phyloP scores from a whole-genome alignment of 2,113 vertebrate genomes.

The Melanerpes aurifrons region DNA sequence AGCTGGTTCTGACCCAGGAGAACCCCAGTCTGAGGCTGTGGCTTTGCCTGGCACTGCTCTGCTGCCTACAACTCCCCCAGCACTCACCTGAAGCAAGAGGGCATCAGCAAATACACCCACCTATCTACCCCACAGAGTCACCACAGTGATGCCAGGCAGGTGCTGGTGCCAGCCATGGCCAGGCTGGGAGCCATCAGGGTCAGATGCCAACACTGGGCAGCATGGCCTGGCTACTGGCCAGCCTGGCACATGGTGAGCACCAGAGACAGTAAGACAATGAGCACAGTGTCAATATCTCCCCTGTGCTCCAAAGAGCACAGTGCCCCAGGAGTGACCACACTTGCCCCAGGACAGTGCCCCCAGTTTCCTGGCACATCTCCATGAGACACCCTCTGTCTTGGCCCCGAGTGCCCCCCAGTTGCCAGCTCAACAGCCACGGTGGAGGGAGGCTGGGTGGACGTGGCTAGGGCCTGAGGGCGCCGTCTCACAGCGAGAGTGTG shows the following conservation, averaged over 20 bases:
- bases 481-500: neutral
- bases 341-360: neutral
- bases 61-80: neutral
- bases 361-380: fast-evolving
- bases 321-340: fast-evolving
- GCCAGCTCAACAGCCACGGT: neutral
- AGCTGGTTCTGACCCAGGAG: neutral
- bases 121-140: neutral
- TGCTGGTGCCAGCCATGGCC: neutral
- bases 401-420: fast-evolving
- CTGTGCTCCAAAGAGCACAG: neutral
- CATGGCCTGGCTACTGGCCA: neutral
- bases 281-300: fast-evolving
- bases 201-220: neutral
- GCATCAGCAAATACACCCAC: fast-evolving
- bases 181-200: neutral
- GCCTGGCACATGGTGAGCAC: neutral
- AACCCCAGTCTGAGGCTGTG: neutral
- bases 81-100: neutral
- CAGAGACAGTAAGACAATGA: fast-evolving
- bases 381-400: neutral
- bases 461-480: neutral
- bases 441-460: neutral
- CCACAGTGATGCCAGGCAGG: fast-evolving
- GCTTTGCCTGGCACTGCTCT: neutral